phyloP scores from a whole-genome alignment of 2,888 invertebrate genomes.

The Lasius platythorax region DNA sequence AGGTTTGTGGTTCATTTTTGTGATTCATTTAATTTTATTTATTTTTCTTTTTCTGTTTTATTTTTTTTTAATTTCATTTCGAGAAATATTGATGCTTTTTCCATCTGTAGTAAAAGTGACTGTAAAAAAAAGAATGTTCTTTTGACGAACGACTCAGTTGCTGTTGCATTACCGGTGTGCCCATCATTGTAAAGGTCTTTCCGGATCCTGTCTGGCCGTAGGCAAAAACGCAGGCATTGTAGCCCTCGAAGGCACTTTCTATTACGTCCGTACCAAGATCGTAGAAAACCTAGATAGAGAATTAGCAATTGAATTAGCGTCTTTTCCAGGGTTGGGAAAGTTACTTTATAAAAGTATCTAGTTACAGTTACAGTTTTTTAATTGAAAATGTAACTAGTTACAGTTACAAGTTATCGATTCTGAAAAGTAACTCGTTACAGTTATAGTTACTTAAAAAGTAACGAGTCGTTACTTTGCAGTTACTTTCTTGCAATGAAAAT shows the following conservation, averaged over 20 bases:
- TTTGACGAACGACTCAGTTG: background rate
- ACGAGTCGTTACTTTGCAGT: too few species aligned
- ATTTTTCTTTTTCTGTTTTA: background rate
- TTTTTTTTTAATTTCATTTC: background rate
- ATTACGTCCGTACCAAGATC: slow-evolving; percentile 93
- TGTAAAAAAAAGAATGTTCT: background rate
- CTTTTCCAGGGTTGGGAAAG: too few species aligned
- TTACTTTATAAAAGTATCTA: too few species aligned
- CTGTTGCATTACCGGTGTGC: slow-evolving; percentile 88
- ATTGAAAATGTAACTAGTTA: too few species aligned
- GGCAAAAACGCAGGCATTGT: slow-evolving; percentile 96
- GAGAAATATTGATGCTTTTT: background rate
- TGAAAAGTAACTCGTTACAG: too few species aligned
- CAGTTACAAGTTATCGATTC: too few species aligned
- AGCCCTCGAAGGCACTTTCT: slow-evolving; percentile 93
- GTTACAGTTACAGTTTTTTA: too few species aligned
- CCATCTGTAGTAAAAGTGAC: background rate
- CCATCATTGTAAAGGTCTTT: slow-evolving; percentile 97
- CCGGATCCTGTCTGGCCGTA: slow-evolving; percentile 97
- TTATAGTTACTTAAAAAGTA: too few species aligned
- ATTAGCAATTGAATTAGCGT: background rate
- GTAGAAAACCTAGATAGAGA: slow-evolving; percentile 88
- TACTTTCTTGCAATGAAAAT: too few species aligned
- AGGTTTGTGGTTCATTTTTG: background rate
- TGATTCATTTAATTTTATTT: background rate